Conservation (phyloP, 2,888 invertebrate species). For the Ennomos fuscantarius region DNA sequence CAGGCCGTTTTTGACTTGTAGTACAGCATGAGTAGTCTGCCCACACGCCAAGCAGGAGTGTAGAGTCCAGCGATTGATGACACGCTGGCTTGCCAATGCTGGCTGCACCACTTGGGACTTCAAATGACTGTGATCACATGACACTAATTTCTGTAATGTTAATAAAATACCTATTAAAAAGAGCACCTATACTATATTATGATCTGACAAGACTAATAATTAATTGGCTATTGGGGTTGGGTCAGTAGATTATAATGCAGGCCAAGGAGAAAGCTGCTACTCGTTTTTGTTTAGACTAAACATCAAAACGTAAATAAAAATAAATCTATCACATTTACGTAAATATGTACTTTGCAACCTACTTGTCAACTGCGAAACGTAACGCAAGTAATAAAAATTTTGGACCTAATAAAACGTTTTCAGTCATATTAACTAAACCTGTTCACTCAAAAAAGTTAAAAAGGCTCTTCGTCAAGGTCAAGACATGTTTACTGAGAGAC, state of each 20-base stretch:
- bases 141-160: slow-evolving; percentile 78
- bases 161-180: background rate
- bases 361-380: too few relatives aligned
- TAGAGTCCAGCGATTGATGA: slow-evolving; percentile 86
- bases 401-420: background rate
- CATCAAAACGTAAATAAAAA: too few relatives aligned
- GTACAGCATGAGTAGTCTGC: slow-evolving; percentile 86
- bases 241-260: too few relatives aligned
- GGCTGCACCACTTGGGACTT: slow-evolving; percentile 85
- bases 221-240: too few relatives aligned
- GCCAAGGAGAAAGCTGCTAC: too few relatives aligned
- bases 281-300: too few relatives aligned
- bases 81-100: slow-evolving; percentile 82
- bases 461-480: slow-evolving; percentile 74
- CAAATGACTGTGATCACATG: slow-evolving; percentile 75
- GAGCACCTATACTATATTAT: too few relatives aligned
- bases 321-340: too few relatives aligned
- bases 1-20: slow-evolving; percentile 74
- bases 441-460: slow-evolving; percentile 39
- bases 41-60: slow-evolving; percentile 88
- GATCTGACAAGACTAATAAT: too few relatives aligned
- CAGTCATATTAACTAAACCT: slow-evolving; percentile 14
- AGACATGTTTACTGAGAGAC: slow-evolving; percentile 71
- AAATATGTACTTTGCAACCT: too few relatives aligned
- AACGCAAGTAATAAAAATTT: too few relatives aligned